Conservation (phyloP, 2,888 invertebrate species). For the Willowsia nigromaculata region DNA sequence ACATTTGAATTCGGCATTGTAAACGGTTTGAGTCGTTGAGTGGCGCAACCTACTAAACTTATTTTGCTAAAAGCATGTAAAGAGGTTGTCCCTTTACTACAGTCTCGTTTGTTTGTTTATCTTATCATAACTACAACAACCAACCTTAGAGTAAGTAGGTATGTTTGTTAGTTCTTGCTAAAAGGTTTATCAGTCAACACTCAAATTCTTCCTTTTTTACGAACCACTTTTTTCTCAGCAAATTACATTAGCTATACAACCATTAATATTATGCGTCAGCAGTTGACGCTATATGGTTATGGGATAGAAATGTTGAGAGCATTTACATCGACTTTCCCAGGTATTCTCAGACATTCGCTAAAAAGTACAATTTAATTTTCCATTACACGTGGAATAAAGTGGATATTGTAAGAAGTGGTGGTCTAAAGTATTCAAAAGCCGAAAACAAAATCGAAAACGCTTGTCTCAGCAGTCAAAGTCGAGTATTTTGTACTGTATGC, state of each 20-base stretch:
- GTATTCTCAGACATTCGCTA: too few species aligned
- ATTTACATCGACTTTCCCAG: background rate
- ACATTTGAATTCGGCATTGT: background rate
- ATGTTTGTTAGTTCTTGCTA: background rate
- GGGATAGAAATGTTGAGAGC: background rate
- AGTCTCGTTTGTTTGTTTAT: conserved; percentile 26
- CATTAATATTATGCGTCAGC: background rate
- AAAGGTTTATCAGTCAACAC: conserved; percentile 23
- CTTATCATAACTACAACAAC: conserved; percentile 14
- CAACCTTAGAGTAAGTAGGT: too few species aligned
- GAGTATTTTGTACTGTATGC: background rate
- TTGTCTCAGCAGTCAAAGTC: background rate
- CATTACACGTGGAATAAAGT: background rate
- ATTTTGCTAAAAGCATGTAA: conserved; percentile 18
- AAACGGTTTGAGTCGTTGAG: background rate
- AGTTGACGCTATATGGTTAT: background rate
- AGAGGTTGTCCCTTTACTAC: background rate
- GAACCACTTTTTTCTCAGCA: background rate
- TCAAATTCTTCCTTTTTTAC: background rate
- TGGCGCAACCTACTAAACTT: background rate
- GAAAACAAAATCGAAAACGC: background rate
- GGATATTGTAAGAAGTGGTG: background rate
- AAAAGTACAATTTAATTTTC: conserved; percentile 14
- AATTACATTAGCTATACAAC: conserved; percentile 8
- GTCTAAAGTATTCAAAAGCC: background rate